These are phyloP conservation scores for Microdon myrmicae DNA, from an alignment of 2,888 invertebrate genomes.

Conservation along the genomic window DNA sequence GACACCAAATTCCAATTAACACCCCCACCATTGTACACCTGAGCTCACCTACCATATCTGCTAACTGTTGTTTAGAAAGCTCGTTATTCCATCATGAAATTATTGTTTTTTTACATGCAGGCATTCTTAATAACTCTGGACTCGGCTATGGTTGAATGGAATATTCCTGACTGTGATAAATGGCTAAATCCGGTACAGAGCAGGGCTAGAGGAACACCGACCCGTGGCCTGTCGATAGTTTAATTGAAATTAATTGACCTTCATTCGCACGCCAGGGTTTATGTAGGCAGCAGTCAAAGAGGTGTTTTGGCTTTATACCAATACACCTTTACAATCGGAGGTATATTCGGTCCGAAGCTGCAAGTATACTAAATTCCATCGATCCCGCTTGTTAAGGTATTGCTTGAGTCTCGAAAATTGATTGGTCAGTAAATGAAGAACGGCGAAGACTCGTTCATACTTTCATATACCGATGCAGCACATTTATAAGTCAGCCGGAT, in stretches of 20 bases:
- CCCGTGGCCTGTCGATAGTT: slow-evolving; percentile 26
- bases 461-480: too few relatives aligned
- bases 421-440: too few relatives aligned
- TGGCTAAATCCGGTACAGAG: slow-evolving; percentile 1
- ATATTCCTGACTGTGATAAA: slow-evolving; percentile 3
- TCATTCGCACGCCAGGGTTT: slow-evolving; percentile 18
- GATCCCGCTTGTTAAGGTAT: too few relatives aligned
- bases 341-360: too few relatives aligned
- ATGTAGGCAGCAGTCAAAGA: slow-evolving; percentile 23
- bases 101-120: slow-evolving; percentile 11
- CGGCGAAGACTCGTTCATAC: too few relatives aligned
- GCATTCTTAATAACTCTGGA: slow-evolving; percentile 35
- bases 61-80: slow-evolving; percentile 28
- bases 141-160: slow-evolving; percentile 10
- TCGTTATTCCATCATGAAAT: slow-evolving; percentile 14
- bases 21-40: too few relatives aligned
- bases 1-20: slow-evolving; percentile 42
- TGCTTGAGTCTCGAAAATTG: too few relatives aligned
- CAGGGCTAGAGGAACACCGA: slow-evolving; percentile 7
- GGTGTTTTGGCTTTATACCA: slow-evolving; percentile 25
- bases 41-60: slow-evolving; percentile 19
- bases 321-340: too few relatives aligned
- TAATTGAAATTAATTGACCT: slow-evolving; percentile 36
- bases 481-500: too few relatives aligned
- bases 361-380: too few relatives aligned